These are phyloP conservation scores for Steatornis caripensis DNA, from an alignment of 2,113 vertebrate genomes.

Conservation along the genomic window DNA sequence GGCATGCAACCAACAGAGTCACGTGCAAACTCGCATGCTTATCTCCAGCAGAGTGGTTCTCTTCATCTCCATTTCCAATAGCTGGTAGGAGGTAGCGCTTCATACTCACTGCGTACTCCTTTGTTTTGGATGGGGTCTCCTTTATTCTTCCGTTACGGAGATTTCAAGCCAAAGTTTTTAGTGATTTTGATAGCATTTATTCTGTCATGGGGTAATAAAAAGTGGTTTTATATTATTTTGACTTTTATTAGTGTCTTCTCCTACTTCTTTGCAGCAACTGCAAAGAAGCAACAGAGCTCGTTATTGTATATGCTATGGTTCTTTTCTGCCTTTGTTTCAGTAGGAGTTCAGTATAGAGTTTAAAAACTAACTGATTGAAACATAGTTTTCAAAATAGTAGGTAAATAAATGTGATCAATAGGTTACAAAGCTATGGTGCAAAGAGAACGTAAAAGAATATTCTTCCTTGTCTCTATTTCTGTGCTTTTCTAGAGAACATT, in stretches of 20 bases:
- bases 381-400: not conserved
- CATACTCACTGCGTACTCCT: rapidly evolving
- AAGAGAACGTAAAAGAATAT: not conserved
- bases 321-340: not conserved
- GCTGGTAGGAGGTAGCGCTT: not conserved
- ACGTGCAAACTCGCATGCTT: not conserved
- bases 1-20: not conserved
- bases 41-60: not conserved
- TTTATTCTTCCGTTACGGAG: not conserved
- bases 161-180: not conserved
- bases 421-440: not conserved
- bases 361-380: not conserved
- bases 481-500: not conserved
- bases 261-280: not conserved
- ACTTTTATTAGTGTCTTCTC: not conserved
- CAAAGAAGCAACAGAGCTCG: not conserved
- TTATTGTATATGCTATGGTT: not conserved
- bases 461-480: not conserved
- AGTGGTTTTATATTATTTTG: not conserved
- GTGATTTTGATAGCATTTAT: not conserved
- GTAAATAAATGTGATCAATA: not conserved
- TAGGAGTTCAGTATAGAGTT: not conserved
- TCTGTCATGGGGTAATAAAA: not conserved
- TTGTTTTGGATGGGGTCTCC: not conserved
- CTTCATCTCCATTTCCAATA: not conserved